phyloP scores from a whole-genome alignment of 1,140 invertebrate genomes.

The Drosophila saltans region DNA sequence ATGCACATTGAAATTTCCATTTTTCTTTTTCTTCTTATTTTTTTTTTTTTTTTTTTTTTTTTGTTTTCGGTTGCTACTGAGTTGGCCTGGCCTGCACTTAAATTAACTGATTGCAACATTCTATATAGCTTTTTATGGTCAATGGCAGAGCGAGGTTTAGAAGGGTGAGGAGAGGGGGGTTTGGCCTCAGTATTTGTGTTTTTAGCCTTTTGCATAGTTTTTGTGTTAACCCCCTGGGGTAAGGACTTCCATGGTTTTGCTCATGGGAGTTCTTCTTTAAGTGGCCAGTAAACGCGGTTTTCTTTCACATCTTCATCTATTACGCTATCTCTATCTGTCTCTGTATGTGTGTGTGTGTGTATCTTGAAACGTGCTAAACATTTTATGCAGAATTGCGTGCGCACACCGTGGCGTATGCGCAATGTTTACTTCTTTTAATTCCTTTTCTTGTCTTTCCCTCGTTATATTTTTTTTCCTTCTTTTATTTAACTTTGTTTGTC shows the following conservation, averaged over 20 bases:
- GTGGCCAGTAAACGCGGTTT: constrained; percentile 72
- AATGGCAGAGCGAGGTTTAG: background rate
- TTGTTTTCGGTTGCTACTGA: constrained; percentile 27
- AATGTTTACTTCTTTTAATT: constrained; percentile 56
- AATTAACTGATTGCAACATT: constrained; percentile 82
- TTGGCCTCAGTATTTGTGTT: constrained; percentile 39
- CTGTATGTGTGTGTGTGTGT: background rate
- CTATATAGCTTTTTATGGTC: constrained; percentile 76
- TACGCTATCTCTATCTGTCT: constrained; percentile 1
- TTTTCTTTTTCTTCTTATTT: constrained; percentile 41
- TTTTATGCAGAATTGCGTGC: constrained; percentile 65
- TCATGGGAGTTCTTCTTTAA: constrained; percentile 70
- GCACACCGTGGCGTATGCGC: constrained; percentile 69
- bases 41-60: constrained; percentile 14
- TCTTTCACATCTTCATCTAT: constrained; percentile 25
- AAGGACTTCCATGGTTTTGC: constrained; percentile 26
- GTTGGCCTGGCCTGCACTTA: constrained; percentile 71
- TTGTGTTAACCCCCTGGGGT: constrained; percentile 18
- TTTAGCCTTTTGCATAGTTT: constrained; percentile 60
- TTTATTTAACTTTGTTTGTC: background rate
- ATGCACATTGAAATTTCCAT: constrained; percentile 77
- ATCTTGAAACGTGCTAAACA: constrained; percentile 48
- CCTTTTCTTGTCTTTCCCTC: background rate
- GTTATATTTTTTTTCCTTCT: background rate
- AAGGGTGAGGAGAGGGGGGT: background rate